These are phyloP conservation scores for Lacanobia wlatinum DNA, from an alignment of 2,888 invertebrate genomes.

Conservation along the genomic window DNA sequence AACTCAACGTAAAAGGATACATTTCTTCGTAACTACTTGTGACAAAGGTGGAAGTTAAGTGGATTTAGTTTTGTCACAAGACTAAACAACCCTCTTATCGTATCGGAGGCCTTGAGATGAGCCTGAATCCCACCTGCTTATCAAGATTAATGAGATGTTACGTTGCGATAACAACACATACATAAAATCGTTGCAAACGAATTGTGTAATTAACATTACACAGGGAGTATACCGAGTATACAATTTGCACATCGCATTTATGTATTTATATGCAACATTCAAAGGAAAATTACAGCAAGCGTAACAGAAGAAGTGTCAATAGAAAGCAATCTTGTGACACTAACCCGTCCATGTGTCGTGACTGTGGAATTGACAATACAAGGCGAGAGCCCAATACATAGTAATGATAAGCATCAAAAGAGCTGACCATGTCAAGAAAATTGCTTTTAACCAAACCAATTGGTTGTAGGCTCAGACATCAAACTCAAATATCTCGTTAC, in stretches of 20 bases:
- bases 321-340: constrained; percentile 52
- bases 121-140: constrained; percentile 80
- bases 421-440: constrained; percentile 25
- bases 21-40: constrained; percentile 25
- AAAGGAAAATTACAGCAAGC: constrained; percentile 30
- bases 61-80: constrained; percentile 59
- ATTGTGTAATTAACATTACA: constrained; percentile 52
- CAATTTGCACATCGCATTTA: constrained; percentile 27
- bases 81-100: constrained; percentile 79
- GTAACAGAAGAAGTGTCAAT: constrained; percentile 37
- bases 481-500: constrained; percentile 43
- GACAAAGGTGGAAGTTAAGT: constrained; percentile 45
- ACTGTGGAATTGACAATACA: constrained; percentile 37
- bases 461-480: constrained; percentile 23
- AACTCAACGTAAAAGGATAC: constrained; percentile 29
- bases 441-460: constrained; percentile 26
- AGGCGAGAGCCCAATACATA: constrained; percentile 18
- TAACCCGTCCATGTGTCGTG: constrained; percentile 36
- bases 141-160: constrained; percentile 82
- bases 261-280: constrained; percentile 22
- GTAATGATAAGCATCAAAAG: constrained; percentile 6
- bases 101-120: constrained; percentile 81
- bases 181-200: constrained; percentile 51
- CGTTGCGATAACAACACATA: constrained; percentile 64
- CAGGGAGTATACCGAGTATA: constrained; percentile 43